Evolutionary conservation across 2,797 vertebrate species (phyloP).

Genomic region (Fistularia tabacaria): DNA sequence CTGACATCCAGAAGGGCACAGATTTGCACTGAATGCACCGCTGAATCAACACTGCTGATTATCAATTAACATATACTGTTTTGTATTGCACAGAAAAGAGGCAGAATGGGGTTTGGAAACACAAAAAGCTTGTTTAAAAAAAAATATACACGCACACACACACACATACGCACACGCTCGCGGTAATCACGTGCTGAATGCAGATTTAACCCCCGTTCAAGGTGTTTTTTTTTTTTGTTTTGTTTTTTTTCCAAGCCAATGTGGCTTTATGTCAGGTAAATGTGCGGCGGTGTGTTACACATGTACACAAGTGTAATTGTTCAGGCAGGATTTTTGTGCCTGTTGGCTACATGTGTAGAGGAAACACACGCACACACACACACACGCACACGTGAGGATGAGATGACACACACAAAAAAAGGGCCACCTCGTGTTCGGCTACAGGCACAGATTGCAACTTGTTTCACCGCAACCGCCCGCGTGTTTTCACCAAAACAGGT

Average conservation of each 20-base stretch:
- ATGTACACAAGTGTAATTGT: conserved; percentile 43
- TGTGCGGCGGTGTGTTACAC: conserved; percentile 14
- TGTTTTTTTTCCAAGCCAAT: conserved; percentile 34
- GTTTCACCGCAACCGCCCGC: no score
- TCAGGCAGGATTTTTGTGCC: conserved; percentile 38
- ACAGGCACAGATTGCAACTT: no score
- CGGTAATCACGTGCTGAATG: conserved; percentile 49
- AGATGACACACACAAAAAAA: conserved; percentile 5
- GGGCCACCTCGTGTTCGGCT: neutral
- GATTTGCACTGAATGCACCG: conserved; percentile 75
- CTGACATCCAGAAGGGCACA: conserved; percentile 80
- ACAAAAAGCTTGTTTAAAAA: conserved; percentile 61
- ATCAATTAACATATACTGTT: conserved; percentile 77
- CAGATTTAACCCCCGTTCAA: conserved; percentile 58
- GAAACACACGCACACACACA: conserved; percentile 19
- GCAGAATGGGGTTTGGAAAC: conserved; percentile 48
- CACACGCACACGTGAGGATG: conserved; percentile 16
- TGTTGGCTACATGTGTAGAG: conserved; percentile 50
- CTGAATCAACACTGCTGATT: conserved; percentile 80
- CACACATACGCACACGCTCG: conserved; percentile 6
- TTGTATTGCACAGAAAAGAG: conserved; percentile 62
- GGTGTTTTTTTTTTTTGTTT: conserved; percentile 33
- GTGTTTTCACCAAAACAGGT: no score
- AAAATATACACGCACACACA: neutral
- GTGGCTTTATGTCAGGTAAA: conserved; percentile 40